Evolutionary conservation across 1,140 invertebrate genomes (phyloP).

Genomic region (Bradynema listronoti): DNA sequence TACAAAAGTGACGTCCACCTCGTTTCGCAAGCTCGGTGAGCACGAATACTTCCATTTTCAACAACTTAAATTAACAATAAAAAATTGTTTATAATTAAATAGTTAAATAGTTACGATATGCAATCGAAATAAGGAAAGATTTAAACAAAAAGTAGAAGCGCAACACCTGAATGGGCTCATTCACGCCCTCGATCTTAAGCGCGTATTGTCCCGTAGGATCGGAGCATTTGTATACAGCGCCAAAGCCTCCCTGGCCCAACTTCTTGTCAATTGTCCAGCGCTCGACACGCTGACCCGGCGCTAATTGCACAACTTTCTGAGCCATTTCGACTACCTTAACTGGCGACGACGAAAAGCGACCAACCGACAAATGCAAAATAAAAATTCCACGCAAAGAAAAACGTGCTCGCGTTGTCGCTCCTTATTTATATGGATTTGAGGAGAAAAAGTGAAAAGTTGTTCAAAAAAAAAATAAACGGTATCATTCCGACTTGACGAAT

Average conservation of each 20-base stretch:
- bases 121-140: background rate
- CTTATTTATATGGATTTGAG: too few species aligned
- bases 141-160: background rate
- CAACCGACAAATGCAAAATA: too few species aligned
- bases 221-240: slow-evolving; percentile 38
- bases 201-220: slow-evolving; percentile 38
- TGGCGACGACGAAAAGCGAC: too few species aligned
- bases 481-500: too few species aligned
- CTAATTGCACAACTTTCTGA: slow-evolving; percentile 33
- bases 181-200: slow-evolving; percentile 44
- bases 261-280: slow-evolving; percentile 39
- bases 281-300: slow-evolving; percentile 31
- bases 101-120: background rate
- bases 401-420: too few species aligned
- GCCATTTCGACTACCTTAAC: too few species aligned
- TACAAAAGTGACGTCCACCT: slow-evolving; percentile 45
- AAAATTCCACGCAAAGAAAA: too few species aligned
- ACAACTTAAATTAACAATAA: slow-evolving; percentile 35
- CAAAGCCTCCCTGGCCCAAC: slow-evolving; percentile 34
- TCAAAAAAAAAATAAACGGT: too few species aligned
- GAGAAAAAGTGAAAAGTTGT: too few species aligned
- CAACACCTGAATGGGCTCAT: slow-evolving; percentile 40
- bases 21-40: slow-evolving; percentile 37
- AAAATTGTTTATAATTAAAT: background rate
- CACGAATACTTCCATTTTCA: slow-evolving; percentile 48